Base-by-base conservation (phyloP, 2,113 vertebrate species). In the Forbesichthys papilliferus region DNA sequence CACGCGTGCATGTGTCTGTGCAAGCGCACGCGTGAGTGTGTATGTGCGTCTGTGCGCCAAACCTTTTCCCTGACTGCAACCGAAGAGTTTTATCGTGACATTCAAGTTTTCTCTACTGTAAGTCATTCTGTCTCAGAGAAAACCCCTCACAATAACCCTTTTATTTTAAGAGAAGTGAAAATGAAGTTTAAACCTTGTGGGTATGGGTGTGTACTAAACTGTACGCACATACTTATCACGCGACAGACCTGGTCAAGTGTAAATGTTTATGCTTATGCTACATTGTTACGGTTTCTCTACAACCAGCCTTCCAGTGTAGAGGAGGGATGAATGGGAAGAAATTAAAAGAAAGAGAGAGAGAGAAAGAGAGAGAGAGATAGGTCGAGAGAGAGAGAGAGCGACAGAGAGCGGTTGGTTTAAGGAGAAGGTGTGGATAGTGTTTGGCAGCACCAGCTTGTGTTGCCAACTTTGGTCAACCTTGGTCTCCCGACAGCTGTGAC, bases 401-500 rank as follows among this genome's bases (percentile, higher is more conserved):
- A 34, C 27, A 42, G 58, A 34, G 12, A 16, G 77, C 79, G 84
- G 79, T 84, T 78, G 83, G 71, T 9, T 69, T 83, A 74, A 82
- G 82, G 77, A 18, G 70, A 58, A 42, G 65, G 71, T 10, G 2
- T 69, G 52, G 55, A 27, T 55, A 64, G 11, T 42, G 16, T 71
- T 64, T 79, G 84, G 68, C 77, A 51, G 76, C 61, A 73, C 75
- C 87, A 86, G 84, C 78, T 81, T 85, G 82, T 51, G 69, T 55
- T 52, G 67, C 84, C 82, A 78, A 79, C 80, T 74, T 55, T 72
- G 66, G 64, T 64, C 76, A 20, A 27, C 27, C 27, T 27, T 27
- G 27, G 18, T 78, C 53, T 65, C 66, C 11, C 49, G 74, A 82
- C 83, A 84, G 77, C 78, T 84, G 83, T 56, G 66, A 81, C 87